A percentile compares a stretch with the other conserved stretches of the same genome.
Conservation (phyloP, 2,113 vertebrate species). For the Alligator mississippiensis region DNA sequence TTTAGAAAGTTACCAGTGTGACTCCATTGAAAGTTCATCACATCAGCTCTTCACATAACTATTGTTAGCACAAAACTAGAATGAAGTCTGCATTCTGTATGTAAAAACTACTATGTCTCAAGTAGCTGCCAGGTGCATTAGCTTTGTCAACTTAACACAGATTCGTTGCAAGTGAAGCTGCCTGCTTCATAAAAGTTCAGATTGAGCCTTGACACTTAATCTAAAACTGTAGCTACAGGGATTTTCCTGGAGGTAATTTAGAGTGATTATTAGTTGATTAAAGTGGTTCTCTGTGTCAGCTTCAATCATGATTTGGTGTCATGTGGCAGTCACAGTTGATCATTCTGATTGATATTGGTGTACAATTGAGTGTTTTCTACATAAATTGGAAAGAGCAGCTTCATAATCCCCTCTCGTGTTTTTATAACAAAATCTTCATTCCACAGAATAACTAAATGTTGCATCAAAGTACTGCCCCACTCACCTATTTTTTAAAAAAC, state of each 20-base stretch:
- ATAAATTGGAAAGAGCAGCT: conserved; percentile 33
- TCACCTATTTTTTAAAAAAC: conserved; percentile 24
- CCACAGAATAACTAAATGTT: neutral
- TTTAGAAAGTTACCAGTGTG: conserved; percentile 14
- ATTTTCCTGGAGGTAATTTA: conserved; percentile 64
- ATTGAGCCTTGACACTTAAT: conserved; percentile 54
- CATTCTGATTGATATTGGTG: conserved; percentile 42
- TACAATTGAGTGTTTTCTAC: conserved; percentile 42
- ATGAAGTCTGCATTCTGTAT: conserved; percentile 23
- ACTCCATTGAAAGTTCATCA: conserved; percentile 1
- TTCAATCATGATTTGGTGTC: conserved; percentile 58
- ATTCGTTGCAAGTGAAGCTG: conserved; percentile 19
- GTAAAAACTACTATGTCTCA: conserved; percentile 18
- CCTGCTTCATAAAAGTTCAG: conserved; percentile 1
- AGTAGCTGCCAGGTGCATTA: conserved; percentile 45
- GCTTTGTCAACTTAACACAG: conserved; percentile 20
- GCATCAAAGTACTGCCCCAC: conserved; percentile 4
- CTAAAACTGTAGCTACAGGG: conserved; percentile 40
- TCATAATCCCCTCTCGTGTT: conserved; percentile 6
- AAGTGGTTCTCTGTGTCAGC: conserved; percentile 55
- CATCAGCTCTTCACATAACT: conserved; percentile 2
- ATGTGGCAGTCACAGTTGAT: conserved; percentile 13
- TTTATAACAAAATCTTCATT: conserved; percentile 4
- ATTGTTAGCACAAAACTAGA: conserved; percentile 14
- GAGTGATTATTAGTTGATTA: conserved; percentile 73